A percentile compares a stretch with the other conserved stretches of the same genome.
phyloP scores from a whole-genome alignment of 2,113 vertebrate genomes.

The Pachypanchax playfairii region DNA sequence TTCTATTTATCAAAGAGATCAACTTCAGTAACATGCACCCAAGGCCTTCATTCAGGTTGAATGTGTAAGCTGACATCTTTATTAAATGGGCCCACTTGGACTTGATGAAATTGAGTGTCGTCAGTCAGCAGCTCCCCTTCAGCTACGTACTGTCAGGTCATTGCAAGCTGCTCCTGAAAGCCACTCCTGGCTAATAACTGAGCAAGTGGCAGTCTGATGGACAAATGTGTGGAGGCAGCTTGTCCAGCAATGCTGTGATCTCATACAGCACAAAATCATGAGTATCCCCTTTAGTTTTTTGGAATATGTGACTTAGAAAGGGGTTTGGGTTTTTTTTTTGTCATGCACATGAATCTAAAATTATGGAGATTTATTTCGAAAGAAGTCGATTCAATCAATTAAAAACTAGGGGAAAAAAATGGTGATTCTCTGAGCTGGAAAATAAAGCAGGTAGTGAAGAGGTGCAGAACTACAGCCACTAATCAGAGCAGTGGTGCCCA shows the following conservation, averaged over 20 bases:
- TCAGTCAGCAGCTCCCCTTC: slow-evolving; percentile 16
- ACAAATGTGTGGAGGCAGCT: slow-evolving; percentile 7
- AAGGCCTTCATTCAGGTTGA: background rate
- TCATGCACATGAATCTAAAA: no score
- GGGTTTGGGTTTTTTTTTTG: background rate
- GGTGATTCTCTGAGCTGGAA: background rate
- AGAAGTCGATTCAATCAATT: no score
- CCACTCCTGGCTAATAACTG: slow-evolving; percentile 11
- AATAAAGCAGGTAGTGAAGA: background rate
- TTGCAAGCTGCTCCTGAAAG: slow-evolving; percentile 15
- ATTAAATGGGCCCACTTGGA: slow-evolving; percentile 2
- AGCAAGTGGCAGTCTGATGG: slow-evolving; percentile 2
- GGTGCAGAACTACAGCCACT: background rate
- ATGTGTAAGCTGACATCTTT: slow-evolving; percentile 6
- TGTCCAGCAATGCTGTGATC: slow-evolving; percentile 5
- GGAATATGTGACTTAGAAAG: no score
- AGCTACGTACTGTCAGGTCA: slow-evolving; percentile 31
- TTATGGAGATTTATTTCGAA: no score
- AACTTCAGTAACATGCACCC: slow-evolving; percentile 1
- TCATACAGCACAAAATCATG: background rate
- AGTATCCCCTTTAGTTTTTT: background rate
- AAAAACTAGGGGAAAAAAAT: background rate
- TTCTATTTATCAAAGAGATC: slow-evolving; percentile 1
- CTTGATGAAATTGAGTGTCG: slow-evolving; percentile 11
- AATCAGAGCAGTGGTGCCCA: slow-evolving; percentile 6